A percentile compares a stretch with the other conserved stretches of the same genome.
These are phyloP conservation scores for Patella caerulea DNA, from an alignment of 2,888 invertebrate species.

Conservation along the genomic window DNA sequence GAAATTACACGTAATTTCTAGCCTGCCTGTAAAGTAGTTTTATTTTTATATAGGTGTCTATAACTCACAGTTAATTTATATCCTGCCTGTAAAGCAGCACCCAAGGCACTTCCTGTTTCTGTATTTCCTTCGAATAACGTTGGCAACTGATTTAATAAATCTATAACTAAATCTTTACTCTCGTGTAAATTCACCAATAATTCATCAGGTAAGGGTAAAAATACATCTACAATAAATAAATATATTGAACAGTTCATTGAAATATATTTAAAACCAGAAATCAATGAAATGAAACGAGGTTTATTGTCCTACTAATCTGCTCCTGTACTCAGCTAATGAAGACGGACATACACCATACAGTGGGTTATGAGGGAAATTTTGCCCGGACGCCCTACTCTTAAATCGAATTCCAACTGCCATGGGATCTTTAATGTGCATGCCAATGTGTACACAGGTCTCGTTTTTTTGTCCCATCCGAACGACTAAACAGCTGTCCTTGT, in stretches of 20 bases:
- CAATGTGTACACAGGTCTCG: no score
- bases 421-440: no score
- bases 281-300: no score
- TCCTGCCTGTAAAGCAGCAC: conserved; percentile 92
- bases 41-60: no score
- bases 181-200: conserved; percentile 92
- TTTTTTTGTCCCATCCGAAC: no score
- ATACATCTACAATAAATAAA: conserved; percentile 80
- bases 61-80: conserved; percentile 86
- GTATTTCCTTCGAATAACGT: conserved; percentile 77
- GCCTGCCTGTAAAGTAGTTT: conserved; percentile 88
- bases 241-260: neutral
- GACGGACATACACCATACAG: no score
- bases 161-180: conserved; percentile 77
- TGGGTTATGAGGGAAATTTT: no score
- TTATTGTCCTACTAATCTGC: no score
- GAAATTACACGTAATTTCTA: conserved; percentile 86
- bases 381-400: no score
- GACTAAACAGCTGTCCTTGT: no score
- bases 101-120: conserved; percentile 87
- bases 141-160: conserved; percentile 80
- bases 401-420: no score
- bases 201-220: conserved; percentile 93
- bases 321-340: no score
- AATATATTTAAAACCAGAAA: neutral